Conservation (phyloP, 2,113 vertebrate genomes). For the Oenanthe melanoleuca region DNA sequence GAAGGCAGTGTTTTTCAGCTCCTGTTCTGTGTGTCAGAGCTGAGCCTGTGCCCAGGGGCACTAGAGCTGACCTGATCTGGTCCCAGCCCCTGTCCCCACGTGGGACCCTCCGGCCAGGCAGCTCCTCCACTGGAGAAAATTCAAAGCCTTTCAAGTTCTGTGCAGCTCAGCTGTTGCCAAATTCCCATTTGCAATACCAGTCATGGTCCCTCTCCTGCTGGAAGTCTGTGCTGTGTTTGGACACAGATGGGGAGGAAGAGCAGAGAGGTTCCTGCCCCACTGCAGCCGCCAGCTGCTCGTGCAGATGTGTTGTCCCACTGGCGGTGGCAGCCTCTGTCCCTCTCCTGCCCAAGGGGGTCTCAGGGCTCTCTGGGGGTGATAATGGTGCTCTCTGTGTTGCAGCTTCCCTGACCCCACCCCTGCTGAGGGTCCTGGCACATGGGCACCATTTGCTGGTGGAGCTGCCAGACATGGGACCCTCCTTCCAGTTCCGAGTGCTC, state of each 20-base stretch:
- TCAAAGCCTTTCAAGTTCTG: neutral
- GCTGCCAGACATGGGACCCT: constrained; percentile 74
- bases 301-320: neutral
- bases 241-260: neutral
- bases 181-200: neutral
- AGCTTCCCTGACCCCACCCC: constrained; percentile 74
- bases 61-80: neutral
- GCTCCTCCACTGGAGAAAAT: neutral
- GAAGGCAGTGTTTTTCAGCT: neutral
- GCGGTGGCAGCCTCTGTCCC: neutral
- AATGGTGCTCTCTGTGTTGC: constrained; percentile 24
- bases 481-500: constrained; percentile 65
- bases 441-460: constrained; percentile 70
- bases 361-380: neutral
- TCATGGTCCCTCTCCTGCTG: neutral
- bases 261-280: neutral
- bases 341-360: neutral
- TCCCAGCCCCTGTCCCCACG: neutral
- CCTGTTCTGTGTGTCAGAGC: neutral
- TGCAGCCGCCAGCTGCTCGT: neutral
- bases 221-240: neutral
- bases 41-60: neutral
- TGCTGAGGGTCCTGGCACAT: constrained; percentile 49
- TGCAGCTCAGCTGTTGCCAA: neutral
- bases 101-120: neutral